These are phyloP conservation scores for Scartelaos histophorus DNA, from an alignment of 2,113 vertebrate species.

Conservation along the genomic window DNA sequence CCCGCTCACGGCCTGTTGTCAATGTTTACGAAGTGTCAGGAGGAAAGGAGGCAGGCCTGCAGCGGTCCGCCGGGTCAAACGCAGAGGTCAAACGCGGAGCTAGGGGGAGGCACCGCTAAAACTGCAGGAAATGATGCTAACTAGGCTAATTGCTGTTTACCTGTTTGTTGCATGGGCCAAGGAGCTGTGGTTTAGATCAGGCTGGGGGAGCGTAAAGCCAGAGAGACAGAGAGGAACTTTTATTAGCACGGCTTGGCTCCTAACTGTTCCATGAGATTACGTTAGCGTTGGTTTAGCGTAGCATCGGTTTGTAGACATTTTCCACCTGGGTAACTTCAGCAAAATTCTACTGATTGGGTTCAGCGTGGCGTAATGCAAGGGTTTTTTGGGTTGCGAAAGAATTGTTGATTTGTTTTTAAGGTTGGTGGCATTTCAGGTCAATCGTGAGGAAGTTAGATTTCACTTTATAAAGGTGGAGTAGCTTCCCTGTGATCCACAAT, in stretches of 20 bases:
- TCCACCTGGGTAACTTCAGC: background rate
- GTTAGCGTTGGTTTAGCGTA: background rate
- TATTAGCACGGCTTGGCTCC: constrained; percentile 11
- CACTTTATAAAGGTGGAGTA: too few species aligned
- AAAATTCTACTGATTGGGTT: background rate
- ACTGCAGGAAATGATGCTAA: constrained; percentile 50
- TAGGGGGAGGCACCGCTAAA: constrained; percentile 42
- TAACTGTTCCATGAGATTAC: background rate
- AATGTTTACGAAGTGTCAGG: constrained; percentile 69
- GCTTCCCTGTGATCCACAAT: too few species aligned
- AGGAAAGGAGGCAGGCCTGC: constrained; percentile 54
- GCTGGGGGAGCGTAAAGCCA: background rate
- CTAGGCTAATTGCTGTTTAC: constrained; percentile 31
- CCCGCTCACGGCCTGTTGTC: constrained; percentile 61
- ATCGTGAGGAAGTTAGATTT: too few species aligned
- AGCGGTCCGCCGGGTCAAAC: constrained; percentile 45
- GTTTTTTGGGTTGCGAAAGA: background rate
- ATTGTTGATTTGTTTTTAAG: background rate
- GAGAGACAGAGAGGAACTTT: background rate
- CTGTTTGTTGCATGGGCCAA: constrained; percentile 21
- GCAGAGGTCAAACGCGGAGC: constrained; percentile 49
- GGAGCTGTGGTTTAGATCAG: background rate
- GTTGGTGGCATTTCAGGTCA: background rate
- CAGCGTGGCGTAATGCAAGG: background rate
- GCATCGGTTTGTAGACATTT: background rate